Base-by-base conservation (phyloP, 2,797 vertebrate species). In the Pteronotus mesoamericanus region DNA sequence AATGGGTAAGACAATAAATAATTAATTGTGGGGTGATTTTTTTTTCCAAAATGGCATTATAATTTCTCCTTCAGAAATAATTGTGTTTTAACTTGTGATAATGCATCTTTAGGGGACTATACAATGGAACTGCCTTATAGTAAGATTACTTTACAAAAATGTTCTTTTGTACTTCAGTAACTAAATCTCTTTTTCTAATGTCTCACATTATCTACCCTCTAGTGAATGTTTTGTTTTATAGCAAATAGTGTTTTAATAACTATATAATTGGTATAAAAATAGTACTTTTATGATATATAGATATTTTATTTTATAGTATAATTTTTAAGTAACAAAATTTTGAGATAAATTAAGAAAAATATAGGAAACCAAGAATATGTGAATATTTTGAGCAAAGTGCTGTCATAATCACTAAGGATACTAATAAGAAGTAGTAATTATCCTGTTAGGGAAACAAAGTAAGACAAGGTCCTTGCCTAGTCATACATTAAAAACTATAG, bases 171-270 rank as follows among this genome's bases (percentile, higher is more conserved):
- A 78, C 26, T 66, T 80, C 26, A 69, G 29, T 69, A 90, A 72
- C 69, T 84, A 83, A 83, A 64, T 87, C 34, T 92, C 48, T 88
- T 83, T 91, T 91, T 86, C 42, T 91, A 53, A 77, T 89, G 21
- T 86, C 34, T 89, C 69, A 71, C 10, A 51, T 79, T 32, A 32
- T 57, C 21, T 42, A 3, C 19, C 37, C 84, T 91, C n/a, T 77
- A 85, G 48, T 80, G 44, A 80, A 66, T 55, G 39, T 93, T 95
- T 69, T 85, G 61, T 74, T 94, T 88, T 82, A 86, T 83, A 71
- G 32, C 16, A 72, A 44, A 19, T 72, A 75, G 16, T 53, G 8
- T 89, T 89, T 66, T 89, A 86, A 64, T 71, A 77, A 29, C 55
- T 89, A 61, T 77, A 32, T 85, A 91, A 69, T 68, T 55, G 26